Evolutionary conservation across 2,113 vertebrate genomes (phyloP).

Genomic region (Plectropomus leopardus): DNA sequence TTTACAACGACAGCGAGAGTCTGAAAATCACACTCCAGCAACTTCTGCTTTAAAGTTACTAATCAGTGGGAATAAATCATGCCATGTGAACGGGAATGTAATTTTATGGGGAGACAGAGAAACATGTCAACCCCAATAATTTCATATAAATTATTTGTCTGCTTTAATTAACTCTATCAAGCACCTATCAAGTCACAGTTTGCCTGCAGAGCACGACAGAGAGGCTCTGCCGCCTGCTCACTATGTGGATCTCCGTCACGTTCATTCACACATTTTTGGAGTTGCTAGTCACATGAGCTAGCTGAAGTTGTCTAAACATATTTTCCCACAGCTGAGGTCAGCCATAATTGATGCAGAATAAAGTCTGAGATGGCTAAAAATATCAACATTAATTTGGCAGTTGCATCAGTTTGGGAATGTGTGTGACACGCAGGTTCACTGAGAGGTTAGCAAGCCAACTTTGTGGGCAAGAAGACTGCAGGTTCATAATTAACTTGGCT

Average conservation of each 20-base stretch:
- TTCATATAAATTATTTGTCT: conserved; percentile 24
- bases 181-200: conserved; percentile 17
- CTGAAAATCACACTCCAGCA: conserved; percentile 2
- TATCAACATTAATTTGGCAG: background rate
- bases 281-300: background rate
- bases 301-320: background rate
- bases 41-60: conserved; percentile 21
- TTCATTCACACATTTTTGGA: conserved; percentile 23
- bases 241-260: background rate
- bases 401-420: conserved; percentile 2
- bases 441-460: background rate
- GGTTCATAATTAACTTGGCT: background rate
- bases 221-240: conserved; percentile 4
- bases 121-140: conserved; percentile 10
- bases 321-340: background rate
- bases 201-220: background rate
- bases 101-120: conserved; percentile 3
- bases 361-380: conserved; percentile 13
- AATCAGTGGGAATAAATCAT: conserved; percentile 18
- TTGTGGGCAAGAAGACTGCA: background rate
- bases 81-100: conserved; percentile 5
- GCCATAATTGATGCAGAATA: conserved; percentile 1
- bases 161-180: conserved; percentile 25
- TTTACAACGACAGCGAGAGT: conserved; percentile 29
- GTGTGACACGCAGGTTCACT: background rate